phyloP scores from a whole-genome alignment of 1,140 invertebrate species.

The Drosophila mauritiana region DNA sequence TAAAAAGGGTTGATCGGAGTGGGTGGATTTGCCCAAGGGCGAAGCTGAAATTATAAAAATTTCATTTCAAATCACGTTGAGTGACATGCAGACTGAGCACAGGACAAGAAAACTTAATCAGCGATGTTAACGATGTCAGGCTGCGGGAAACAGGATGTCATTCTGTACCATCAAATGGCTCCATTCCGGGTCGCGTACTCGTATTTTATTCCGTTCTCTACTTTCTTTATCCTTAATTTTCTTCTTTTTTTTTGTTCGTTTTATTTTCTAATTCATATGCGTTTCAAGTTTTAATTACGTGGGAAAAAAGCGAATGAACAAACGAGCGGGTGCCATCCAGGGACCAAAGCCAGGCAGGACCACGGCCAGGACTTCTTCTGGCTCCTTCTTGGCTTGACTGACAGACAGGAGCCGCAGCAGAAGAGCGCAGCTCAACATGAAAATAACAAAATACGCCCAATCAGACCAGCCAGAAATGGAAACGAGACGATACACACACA shows the following conservation, averaged over 20 bases:
- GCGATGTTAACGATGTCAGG: conserved; percentile 81
- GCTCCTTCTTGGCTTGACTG: conserved; percentile 64
- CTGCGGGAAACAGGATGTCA: conserved; percentile 52
- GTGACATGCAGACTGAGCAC: conserved; percentile 64
- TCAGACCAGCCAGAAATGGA: conserved; percentile 69
- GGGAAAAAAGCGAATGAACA: conserved; percentile 65
- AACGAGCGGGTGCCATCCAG: conserved; percentile 44
- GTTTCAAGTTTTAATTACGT: conserved; percentile 83
- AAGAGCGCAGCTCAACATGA: conserved; percentile 54
- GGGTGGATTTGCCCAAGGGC: conserved; percentile 19
- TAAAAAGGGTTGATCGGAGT: conserved; percentile 9
- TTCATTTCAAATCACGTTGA: conserved; percentile 82
- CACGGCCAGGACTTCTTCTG: conserved; percentile 34
- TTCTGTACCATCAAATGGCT: conserved; percentile 60
- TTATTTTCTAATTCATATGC: conserved; percentile 81
- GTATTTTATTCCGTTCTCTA: conserved; percentile 56
- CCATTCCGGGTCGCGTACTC: conserved; percentile 60
- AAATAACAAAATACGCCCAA: conserved; percentile 83
- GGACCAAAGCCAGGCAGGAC: conserved; percentile 25
- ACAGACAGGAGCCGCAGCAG: conserved; percentile 34
- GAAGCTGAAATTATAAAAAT: conserved; percentile 59
- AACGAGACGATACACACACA: conserved; percentile 53
- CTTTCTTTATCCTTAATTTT: conserved; percentile 47
- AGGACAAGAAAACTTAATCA: conserved; percentile 83
- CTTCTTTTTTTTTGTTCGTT: conserved; percentile 26